Conservation (phyloP, 2,797 vertebrate genomes). For the Astyanax mexicanus region DNA sequence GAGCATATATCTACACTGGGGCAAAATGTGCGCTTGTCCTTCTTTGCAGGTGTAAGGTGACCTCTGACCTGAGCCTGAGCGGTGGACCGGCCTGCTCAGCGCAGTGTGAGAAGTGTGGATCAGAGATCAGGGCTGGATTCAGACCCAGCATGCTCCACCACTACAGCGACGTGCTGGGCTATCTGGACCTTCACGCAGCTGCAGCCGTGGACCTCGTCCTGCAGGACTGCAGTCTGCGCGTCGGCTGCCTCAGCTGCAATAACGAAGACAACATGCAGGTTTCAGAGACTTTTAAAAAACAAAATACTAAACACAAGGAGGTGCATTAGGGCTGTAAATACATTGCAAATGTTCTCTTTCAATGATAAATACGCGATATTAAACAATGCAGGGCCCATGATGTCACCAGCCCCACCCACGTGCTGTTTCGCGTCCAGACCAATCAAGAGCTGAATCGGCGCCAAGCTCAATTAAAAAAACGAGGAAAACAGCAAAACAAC, state of each 20-base stretch:
- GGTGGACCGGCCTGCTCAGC: conserved; percentile 71
- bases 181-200: conserved; percentile 80
- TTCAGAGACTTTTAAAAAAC: not conserved
- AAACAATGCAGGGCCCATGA: too few species aligned
- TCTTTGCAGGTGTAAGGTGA: conserved; percentile 80
- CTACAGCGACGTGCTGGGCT: conserved; percentile 82
- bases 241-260: conserved; percentile 82
- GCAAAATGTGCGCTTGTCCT: too few species aligned
- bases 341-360: too few species aligned
- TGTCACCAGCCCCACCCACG: too few species aligned
- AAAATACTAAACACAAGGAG: too few species aligned
- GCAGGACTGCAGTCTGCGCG: conserved; percentile 75
- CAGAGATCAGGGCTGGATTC: conserved; percentile 75
- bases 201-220: conserved; percentile 78
- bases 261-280: conserved; percentile 77
- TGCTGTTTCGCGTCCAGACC: too few species aligned
- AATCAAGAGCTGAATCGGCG: too few species aligned
- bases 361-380: too few species aligned
- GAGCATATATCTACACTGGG: too few species aligned
- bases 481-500: too few species aligned
- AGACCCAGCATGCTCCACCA: conserved; percentile 81
- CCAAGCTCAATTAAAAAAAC: too few species aligned
- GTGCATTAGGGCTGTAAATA: too few species aligned
- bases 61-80: conserved; percentile 77
- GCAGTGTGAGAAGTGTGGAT: conserved; percentile 83